Evolutionary conservation across 2,113 vertebrate species (phyloP).

Genomic region (Callipepla squamata): DNA sequence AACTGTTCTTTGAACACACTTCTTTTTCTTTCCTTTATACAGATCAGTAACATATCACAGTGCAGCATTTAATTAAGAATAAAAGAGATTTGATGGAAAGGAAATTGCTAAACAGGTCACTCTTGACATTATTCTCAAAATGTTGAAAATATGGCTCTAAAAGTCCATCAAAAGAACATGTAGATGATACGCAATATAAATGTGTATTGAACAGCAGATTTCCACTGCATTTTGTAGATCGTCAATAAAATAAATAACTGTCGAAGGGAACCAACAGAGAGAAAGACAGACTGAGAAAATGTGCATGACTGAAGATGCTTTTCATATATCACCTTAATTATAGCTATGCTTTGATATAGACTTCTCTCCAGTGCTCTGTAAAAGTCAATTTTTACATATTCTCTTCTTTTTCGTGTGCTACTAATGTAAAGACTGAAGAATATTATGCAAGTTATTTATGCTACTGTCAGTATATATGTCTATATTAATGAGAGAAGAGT

Average conservation of each 20-base stretch:
- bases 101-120: neutral
- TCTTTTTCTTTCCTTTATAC: neutral
- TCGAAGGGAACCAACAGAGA: neutral
- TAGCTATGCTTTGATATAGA: neutral
- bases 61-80: constrained; percentile 38
- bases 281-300: neutral
- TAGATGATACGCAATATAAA: neutral
- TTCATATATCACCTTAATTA: constrained; percentile 25
- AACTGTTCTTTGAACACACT: neutral
- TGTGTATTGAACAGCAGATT: neutral
- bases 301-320: neutral
- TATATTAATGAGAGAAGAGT: neutral
- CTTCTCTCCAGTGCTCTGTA: neutral
- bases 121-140: neutral
- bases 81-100: constrained; percentile 24
- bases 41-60: neutral
- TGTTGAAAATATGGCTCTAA: constrained; percentile 1
- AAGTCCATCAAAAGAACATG: neutral
- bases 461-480: neutral
- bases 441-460: neutral
- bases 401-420: neutral
- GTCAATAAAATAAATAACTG: neutral
- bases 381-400: constrained; percentile 12
- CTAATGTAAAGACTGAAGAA: neutral
- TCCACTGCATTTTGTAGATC: neutral